Evolutionary conservation across 1,140 invertebrate species (phyloP).

Genomic region (Uloborus diversus): DNA sequence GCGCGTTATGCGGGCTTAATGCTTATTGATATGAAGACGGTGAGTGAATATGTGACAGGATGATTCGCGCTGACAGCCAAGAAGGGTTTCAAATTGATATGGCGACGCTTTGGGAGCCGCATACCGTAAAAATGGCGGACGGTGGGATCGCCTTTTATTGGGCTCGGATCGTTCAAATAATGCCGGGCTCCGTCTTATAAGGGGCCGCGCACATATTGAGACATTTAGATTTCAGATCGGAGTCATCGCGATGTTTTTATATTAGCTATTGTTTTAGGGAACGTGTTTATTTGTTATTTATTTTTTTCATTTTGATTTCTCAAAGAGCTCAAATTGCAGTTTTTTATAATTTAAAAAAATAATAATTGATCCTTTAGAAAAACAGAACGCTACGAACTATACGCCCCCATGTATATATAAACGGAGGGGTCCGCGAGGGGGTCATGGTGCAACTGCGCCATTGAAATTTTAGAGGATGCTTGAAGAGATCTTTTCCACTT

Average conservation of each 20-base stretch:
- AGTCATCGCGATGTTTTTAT: too few relatives aligned
- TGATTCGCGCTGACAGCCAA: conserved; percentile 15
- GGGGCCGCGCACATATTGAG: conserved; percentile 5
- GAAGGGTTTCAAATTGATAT: conserved; percentile 51
- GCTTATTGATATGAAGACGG: conserved; percentile 41
- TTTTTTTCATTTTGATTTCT: too few relatives aligned
- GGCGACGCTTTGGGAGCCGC: conserved; percentile 18
- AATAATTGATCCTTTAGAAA: too few relatives aligned
- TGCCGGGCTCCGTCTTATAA: background rate
- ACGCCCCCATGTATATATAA: too few relatives aligned
- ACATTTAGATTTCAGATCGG: too few relatives aligned
- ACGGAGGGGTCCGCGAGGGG: too few relatives aligned
- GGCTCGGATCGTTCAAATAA: conserved; percentile 29
- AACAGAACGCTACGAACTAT: too few relatives aligned
- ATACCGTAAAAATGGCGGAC: conserved; percentile 44
- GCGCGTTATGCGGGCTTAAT: conserved; percentile 37
- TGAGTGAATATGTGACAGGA: conserved; percentile 22
- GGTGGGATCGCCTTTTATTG: conserved; percentile 49
- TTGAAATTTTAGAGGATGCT: too few relatives aligned
- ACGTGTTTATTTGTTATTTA: background rate
- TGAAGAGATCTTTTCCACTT: too few relatives aligned
- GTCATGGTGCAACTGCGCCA: too few relatives aligned
- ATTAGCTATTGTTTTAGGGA: background rate
- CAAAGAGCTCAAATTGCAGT: too few relatives aligned
- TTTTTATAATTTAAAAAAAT: too few relatives aligned